Evolutionary conservation across 2,113 vertebrate genomes (phyloP).

Genomic region (Mormyrus lacerda): DNA sequence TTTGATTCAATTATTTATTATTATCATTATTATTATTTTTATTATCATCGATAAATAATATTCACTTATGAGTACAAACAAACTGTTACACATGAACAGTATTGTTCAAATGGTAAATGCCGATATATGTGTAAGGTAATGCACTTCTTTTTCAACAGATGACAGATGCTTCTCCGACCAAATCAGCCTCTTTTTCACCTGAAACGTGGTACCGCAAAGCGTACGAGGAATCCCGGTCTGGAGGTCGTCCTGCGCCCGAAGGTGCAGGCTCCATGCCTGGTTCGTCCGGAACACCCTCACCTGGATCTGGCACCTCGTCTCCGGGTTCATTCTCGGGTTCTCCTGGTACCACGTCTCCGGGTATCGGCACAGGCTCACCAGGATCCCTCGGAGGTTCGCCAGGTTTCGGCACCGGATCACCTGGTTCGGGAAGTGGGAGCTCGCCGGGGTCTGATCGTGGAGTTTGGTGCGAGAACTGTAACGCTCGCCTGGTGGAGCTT

Average conservation of each 20-base stretch:
- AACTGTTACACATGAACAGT: background rate
- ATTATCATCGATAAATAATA: background rate
- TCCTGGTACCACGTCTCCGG: conserved; percentile 81
- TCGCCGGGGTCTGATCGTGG: conserved; percentile 89
- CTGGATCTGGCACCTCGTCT: conserved; percentile 88
- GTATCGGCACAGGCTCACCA: conserved; percentile 83
- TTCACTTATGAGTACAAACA: background rate
- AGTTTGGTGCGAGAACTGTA: conserved; percentile 93
- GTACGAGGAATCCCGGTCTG: conserved; percentile 78
- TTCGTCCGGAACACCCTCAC: conserved; percentile 86
- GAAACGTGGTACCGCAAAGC: conserved; percentile 92
- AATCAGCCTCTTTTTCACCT: conserved; percentile 78
- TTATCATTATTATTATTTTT: background rate
- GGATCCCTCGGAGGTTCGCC: conserved; percentile 89
- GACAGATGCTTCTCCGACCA: conserved; percentile 80
- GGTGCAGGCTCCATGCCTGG: conserved; percentile 87
- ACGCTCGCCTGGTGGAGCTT: conserved; percentile 81
- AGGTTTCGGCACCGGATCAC: conserved; percentile 81
- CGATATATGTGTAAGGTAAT: background rate
- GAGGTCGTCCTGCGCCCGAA: conserved; percentile 76
- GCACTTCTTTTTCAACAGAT: conserved; percentile 54
- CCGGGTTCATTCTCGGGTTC: conserved; percentile 87
- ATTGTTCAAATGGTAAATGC: background rate
- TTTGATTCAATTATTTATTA: conserved; percentile 20
- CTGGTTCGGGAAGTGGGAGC: conserved; percentile 85